Conservation (phyloP, 2,888 invertebrate species). For the Pardosa pseudoannulata region DNA sequence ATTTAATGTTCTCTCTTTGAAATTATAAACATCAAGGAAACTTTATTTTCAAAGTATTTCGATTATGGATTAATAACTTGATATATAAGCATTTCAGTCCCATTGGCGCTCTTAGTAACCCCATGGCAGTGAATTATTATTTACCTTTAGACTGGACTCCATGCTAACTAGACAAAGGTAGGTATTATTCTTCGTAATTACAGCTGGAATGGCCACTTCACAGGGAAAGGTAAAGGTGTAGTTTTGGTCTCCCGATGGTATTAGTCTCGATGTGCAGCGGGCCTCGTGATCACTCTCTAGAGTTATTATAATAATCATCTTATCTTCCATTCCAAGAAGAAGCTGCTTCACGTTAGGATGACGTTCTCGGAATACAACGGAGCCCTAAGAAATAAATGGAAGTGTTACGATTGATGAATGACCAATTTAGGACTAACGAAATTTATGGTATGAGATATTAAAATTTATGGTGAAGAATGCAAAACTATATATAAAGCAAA, state of each 20-base stretch:
- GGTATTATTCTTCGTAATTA: conserved; percentile 88
- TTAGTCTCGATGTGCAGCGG: conserved; percentile 74
- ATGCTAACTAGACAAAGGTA: conserved; percentile 87
- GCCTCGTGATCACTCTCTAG: conserved; percentile 79
- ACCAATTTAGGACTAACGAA: no score
- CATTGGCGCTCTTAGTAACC: no score
- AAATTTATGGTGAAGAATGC: no score
- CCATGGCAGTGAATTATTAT: no score
- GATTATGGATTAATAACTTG: no score
- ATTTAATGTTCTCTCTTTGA: no score
- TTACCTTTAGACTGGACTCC: conserved; percentile 86
- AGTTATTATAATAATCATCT: conserved; percentile 86
- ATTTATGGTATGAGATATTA: no score
- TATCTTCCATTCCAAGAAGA: conserved; percentile 85
- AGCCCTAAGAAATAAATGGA: conserved; percentile 77
- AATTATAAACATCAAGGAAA: no score
- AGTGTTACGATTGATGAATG: no score
- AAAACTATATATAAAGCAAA: no score
- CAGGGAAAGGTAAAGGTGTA: conserved; percentile 90
- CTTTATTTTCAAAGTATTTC: no score
- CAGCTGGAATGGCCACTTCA: conserved; percentile 88
- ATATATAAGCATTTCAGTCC: no score
- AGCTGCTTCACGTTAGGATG: conserved; percentile 88
- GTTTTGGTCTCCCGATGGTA: conserved; percentile 84
- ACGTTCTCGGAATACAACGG: conserved; percentile 88